These are phyloP conservation scores for Xanthia icteritia DNA, from an alignment of 2,888 invertebrate species.

Conservation along the genomic window DNA sequence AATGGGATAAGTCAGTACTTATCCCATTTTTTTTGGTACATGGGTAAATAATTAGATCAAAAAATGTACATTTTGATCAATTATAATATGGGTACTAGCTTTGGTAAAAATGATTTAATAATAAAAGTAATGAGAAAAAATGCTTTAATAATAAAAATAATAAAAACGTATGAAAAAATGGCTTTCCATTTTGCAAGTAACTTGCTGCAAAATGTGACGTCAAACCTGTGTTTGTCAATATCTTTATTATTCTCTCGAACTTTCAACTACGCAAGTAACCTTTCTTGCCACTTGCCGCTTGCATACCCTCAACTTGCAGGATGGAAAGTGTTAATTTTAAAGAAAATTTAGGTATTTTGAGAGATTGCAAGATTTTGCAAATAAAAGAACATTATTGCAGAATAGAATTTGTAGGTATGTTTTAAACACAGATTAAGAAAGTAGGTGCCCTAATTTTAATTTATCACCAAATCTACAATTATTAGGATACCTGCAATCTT, in stretches of 20 bases:
- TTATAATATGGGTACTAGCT: not conserved
- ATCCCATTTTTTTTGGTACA: not conserved
- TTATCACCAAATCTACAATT: conserved; percentile 16
- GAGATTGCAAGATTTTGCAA: not conserved
- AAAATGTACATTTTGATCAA: not conserved
- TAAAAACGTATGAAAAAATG: not conserved
- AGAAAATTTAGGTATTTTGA: not conserved
- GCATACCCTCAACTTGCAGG: not conserved
- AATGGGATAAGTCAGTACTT: not conserved
- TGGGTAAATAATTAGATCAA: not conserved
- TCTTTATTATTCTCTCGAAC: no score
- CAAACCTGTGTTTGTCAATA: not conserved
- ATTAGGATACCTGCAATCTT: conserved; percentile 1
- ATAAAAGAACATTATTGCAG: not conserved
- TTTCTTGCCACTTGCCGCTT: not conserved
- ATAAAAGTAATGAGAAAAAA: not conserved
- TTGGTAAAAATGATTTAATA: not conserved
- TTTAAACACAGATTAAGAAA: conserved; percentile 9
- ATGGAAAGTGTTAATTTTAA: not conserved
- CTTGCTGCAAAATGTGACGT: not conserved
- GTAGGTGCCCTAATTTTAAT: conserved; percentile 12
- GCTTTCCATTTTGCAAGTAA: not conserved
- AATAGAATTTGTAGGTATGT: not conserved
- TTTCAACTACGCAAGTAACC: no score
- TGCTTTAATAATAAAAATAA: not conserved